Base-by-base conservation (phyloP, 35 echinoderm and acorn worm species). In the Hemicentrotus pulcherrimus region DNA sequence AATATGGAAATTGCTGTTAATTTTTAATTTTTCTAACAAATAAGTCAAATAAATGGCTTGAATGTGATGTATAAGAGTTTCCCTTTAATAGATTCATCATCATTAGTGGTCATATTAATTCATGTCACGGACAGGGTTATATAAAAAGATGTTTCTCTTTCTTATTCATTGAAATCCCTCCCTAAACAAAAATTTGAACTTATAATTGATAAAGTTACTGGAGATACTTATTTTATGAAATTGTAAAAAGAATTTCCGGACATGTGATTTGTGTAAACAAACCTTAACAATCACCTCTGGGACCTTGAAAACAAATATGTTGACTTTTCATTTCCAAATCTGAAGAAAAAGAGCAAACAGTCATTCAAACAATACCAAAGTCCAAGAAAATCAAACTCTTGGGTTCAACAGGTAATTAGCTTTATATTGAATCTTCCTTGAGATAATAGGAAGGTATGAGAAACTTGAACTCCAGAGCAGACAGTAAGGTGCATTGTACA, bases 271-370 rank as follows among this genome's bases (percentile, higher is more conserved):
- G 61, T 70, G 61, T 16, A 70, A 24, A 70, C 22, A 19, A 14
- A 70, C 19, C 5, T 14, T 6, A 55, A 55, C 50, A 55, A 15
- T 55, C 15, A 15, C 9, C 50, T 15, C 7, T 78, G 65, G 65
- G 65, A n/a, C 22, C 65, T 78, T 78, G 65, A 78, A 78, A 78
- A 78, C 65, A 78, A 78, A 78, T 78, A 78, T 78, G 65, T 78
- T 78, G 65, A 78, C 65, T 78, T 78, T 78, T 78, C 65, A 78
- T 78, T 78, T 78, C 28, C 19, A 78, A 78, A 78, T 78, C 65
- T 78, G 65, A n/a, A 78, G 65, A 78, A 78, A 78, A 28, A 78
- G 24, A 78, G 65, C 65, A 78, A 78, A 78, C 65, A 78, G 19
- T 78, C 65, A 78, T 78, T 78, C 65, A 78, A 22, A 78, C 65